Percentiles rank a stretch among this genome's conserved stretches.
phyloP scores from a whole-genome alignment of 2,888 invertebrate species.

The Tetrapedia diversipes region DNA sequence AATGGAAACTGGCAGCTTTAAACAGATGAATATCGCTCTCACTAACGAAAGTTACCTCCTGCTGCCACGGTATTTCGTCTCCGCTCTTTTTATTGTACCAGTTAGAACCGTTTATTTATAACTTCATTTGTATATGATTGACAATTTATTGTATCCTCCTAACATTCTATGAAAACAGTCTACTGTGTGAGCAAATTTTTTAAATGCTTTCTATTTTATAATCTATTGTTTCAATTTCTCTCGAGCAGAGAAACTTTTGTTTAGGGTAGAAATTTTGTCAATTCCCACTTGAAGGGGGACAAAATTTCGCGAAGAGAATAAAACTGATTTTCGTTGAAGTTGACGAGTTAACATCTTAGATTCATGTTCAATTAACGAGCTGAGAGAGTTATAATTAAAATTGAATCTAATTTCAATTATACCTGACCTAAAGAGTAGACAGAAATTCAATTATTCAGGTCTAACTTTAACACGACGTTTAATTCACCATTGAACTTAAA shows the following conservation, averaged over 20 bases:
- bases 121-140: background rate
- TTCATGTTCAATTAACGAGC: background rate
- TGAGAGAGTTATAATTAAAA: background rate
- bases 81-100: conserved; percentile 21
- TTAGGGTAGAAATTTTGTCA: background rate
- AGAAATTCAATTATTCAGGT: background rate
- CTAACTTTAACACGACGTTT: background rate
- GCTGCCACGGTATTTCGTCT: conserved; percentile 21
- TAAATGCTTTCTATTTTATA: background rate
- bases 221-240: background rate
- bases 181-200: background rate
- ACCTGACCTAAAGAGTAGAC: background rate
- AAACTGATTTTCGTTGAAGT: background rate
- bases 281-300: background rate
- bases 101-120: conserved; percentile 41
- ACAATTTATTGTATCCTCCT: background rate
- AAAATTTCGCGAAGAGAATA: too few relatives aligned
- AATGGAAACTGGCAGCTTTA: conserved; percentile 47
- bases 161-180: background rate
- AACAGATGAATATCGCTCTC: conserved; percentile 56
- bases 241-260: background rate
- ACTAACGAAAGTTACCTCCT: conserved; percentile 50
- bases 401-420: background rate
- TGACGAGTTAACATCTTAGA: background rate
- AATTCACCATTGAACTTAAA: background rate